These are phyloP conservation scores for Electrona antarctica DNA, from an alignment of 2,113 vertebrate genomes.

Conservation along the genomic window DNA sequence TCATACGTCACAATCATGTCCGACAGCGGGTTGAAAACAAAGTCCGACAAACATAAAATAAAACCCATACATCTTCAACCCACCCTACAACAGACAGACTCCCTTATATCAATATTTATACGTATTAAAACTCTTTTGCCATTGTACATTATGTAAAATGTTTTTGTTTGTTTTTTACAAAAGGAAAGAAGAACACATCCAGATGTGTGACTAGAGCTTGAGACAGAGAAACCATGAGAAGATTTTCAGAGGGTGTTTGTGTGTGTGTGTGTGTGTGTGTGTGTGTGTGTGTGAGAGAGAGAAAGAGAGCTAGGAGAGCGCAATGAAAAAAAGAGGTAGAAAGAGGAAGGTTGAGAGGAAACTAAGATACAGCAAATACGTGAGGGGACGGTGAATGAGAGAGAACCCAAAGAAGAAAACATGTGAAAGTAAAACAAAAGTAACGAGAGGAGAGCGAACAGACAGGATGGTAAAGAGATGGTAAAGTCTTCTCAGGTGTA, in stretches of 20 bases:
- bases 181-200: constrained; percentile 23
- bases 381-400: constrained; percentile 35
- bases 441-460: not conserved
- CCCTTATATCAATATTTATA: constrained; percentile 4
- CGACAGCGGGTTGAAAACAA: not conserved
- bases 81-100: not conserved
- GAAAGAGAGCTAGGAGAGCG: not conserved
- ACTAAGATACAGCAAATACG: not conserved
- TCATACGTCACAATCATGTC: not conserved
- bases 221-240: not conserved
- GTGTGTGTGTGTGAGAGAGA: not conserved
- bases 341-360: constrained; percentile 20
- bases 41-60: not conserved
- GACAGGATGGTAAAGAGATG: not conserved
- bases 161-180: constrained; percentile 25
- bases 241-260: not conserved
- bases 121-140: constrained; percentile 27
- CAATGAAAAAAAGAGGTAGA: not conserved
- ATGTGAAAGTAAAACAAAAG: not conserved
- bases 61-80: not conserved
- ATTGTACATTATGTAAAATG: constrained; percentile 34
- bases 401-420: not conserved
- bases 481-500: constrained; percentile 38
- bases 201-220: constrained; percentile 7
- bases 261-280: not conserved